Evolutionary conservation across 2,113 vertebrate genomes (phyloP).

Genomic region (Tichodroma muraria): DNA sequence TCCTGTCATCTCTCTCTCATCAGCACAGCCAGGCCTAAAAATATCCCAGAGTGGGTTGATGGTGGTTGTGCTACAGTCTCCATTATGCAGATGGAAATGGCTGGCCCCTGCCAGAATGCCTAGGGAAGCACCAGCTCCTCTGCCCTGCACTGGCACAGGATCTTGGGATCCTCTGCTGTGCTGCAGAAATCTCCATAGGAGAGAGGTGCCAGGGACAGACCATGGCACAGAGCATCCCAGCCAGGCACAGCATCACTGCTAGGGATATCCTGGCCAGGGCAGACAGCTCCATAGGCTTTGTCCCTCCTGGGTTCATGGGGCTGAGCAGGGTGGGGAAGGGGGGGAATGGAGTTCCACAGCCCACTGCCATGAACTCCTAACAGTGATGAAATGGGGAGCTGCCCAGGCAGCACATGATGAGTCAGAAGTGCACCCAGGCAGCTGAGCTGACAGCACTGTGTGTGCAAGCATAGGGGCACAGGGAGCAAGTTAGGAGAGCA

Average conservation of each 20-base stretch:
- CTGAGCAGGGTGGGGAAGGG: background rate
- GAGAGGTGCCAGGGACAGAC: background rate
- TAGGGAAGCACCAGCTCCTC: background rate
- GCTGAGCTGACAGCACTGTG: background rate
- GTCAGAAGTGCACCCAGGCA: background rate
- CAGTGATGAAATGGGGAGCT: background rate
- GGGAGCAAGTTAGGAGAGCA: background rate
- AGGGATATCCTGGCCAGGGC: background rate
- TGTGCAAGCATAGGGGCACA: background rate
- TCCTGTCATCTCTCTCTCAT: background rate
- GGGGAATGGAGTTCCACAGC: background rate
- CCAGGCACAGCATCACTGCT: background rate
- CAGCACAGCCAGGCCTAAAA: conserved; percentile 17
- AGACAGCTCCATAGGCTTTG: background rate
- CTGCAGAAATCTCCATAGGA: background rate
- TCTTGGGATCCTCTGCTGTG: background rate
- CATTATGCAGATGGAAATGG: background rate
- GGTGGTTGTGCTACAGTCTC: background rate
- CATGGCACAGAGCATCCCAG: background rate
- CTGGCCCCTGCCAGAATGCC: background rate
- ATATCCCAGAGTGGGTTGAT: background rate
- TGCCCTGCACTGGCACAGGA: background rate
- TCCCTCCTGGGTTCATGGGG: background rate
- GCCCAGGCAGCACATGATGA: background rate
- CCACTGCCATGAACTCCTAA: background rate